Evolutionary conservation across 1,140 invertebrate species (phyloP), one percentile per base, ranked within the genome.

Genomic region (Spodoptera litura): DNA sequence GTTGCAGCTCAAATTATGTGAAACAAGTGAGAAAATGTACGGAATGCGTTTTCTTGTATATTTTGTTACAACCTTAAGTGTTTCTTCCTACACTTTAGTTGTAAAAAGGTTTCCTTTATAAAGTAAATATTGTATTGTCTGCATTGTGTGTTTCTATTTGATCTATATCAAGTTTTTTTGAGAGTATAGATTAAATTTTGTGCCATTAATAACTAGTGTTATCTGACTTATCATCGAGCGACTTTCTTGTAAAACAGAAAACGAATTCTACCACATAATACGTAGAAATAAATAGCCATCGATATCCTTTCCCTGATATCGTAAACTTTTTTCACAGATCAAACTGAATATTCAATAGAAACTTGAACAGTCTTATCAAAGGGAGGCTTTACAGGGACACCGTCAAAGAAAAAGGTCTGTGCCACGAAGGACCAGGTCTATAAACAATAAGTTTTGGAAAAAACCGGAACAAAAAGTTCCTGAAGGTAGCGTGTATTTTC

Each of bases 381-480:
- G 11, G 61, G 20, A 10, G 61, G 15, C 15, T 64, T 44, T 38
- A 64, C 15, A 64, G 38, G 38, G n/a, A 64, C 49, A 64, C 35
- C 2, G 38, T 15, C 8, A 15, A 49, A 44, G 38, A 64, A 64
- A 64, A 64, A 15, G 38, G n/a, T 44, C 38, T 44, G 38, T 13
- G 10, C 61, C 61, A 15, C 61, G 38, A 49, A 49, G 61, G 38
- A 64, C 35, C 49, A 27, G 49, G 49, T 53, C 64, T 53, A 68
- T 53, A 68, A 68, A 68, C 64, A 68, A 52, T 68, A 68, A 68
- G 64, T 68, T 52, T 61, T 52, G 11, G 20, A 52, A 52, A 68
- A 51, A 25, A n/a, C 2, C 15, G 27, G 49, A 66, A 66, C 61
- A 52, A 53, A 52, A 68, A 68, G 49, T 68, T 52, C 44, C 27